Conservation (phyloP, 2,888 invertebrate genomes). For the Orthosia cruda region DNA sequence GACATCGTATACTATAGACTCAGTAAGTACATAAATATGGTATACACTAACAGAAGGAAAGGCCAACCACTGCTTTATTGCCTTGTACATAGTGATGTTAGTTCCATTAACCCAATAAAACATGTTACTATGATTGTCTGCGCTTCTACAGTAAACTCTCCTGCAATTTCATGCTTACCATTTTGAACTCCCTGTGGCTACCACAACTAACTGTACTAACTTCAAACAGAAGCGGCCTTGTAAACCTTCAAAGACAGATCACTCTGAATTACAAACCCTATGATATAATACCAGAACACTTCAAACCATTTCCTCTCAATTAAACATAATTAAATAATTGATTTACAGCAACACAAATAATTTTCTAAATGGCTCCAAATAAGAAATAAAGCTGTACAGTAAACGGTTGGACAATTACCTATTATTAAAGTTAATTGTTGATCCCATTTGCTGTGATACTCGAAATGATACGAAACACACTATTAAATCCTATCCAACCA, state of each 20-base stretch:
- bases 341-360: constrained; percentile 72
- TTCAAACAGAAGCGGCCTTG: constrained; percentile 47
- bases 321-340: constrained; percentile 73
- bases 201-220: constrained; percentile 34
- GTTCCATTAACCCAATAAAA: constrained; percentile 12
- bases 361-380: constrained; percentile 70
- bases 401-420: constrained; percentile 78
- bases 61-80: constrained; percentile 2
- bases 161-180: constrained; percentile 10
- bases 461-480: constrained; percentile 80
- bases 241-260: constrained; percentile 52
- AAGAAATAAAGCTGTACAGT: constrained; percentile 67
- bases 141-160: neutral
- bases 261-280: constrained; percentile 50
- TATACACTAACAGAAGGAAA: neutral
- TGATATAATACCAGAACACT: constrained; percentile 55
- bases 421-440: constrained; percentile 86
- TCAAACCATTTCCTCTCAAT: constrained; percentile 68
- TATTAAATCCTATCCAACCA: constrained; percentile 73
- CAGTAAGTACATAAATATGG: neutral
- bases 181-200: constrained; percentile 17
- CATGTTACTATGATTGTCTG: constrained; percentile 1
- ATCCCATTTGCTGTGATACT: constrained; percentile 82
- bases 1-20: neutral
- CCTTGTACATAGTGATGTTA: neutral